Percentiles rank a stretch among this genome's conserved stretches.
Evolutionary conservation across 2,113 vertebrate genomes (phyloP).

Genomic region (Falcunculus frontatus): DNA sequence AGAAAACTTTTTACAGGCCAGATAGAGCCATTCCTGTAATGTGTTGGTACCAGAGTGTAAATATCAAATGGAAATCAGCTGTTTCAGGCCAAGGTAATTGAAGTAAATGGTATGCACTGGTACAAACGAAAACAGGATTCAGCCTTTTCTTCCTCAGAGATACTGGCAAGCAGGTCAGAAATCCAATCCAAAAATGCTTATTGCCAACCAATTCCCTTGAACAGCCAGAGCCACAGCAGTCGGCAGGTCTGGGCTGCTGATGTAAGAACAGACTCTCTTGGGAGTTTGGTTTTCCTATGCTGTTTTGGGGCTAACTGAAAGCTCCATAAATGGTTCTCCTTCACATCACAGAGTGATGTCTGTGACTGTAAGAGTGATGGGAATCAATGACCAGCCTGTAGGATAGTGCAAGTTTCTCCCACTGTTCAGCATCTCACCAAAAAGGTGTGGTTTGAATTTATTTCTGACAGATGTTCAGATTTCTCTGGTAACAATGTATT

Average conservation of each 20-base stretch:
- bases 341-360: not conserved
- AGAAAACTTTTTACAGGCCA: not conserved
- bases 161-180: not conserved
- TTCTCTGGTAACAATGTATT: not conserved
- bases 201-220: not conserved
- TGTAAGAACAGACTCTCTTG: not conserved
- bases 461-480: rapidly evolving
- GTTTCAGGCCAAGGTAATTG: not conserved
- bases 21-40: not conserved
- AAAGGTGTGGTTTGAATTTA: not conserved
- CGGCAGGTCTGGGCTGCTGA: not conserved
- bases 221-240: not conserved
- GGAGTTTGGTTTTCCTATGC: not conserved
- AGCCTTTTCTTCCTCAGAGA: not conserved
- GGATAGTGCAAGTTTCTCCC: not conserved
- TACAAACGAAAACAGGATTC: not conserved
- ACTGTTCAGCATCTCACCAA: not conserved
- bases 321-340: not conserved
- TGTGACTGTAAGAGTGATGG: not conserved
- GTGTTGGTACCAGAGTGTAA: not conserved
- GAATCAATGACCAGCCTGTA: not conserved
- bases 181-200: not conserved
- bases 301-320: not conserved
- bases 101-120: not conserved
- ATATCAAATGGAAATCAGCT: not conserved